Conservation (phyloP, 2,888 invertebrate species). For the Antheraea yamamai region DNA sequence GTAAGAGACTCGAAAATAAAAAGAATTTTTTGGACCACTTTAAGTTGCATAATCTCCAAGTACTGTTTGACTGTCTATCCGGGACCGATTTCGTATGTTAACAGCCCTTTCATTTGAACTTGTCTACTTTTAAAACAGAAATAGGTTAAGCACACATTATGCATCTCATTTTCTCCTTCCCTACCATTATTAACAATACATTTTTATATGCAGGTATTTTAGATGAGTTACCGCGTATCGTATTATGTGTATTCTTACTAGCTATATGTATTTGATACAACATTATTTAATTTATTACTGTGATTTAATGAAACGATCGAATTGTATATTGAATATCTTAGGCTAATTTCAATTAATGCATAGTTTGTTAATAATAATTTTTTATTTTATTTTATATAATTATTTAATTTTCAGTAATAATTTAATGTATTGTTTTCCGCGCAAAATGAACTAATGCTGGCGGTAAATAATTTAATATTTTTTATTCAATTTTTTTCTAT, state of each 20-base stretch:
- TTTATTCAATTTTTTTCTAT: neutral
- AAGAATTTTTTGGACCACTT: too few species aligned
- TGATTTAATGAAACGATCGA: conserved; percentile 7
- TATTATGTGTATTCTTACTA: neutral
- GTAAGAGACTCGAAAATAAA: too few species aligned
- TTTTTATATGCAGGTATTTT: neutral
- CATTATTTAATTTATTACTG: conserved; percentile 8
- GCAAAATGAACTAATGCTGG: neutral
- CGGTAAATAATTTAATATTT: neutral
- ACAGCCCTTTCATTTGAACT: too few species aligned
- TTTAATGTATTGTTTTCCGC: neutral
- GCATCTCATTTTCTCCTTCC: neutral
- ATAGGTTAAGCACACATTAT: neutral
- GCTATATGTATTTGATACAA: neutral
- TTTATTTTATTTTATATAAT: neutral
- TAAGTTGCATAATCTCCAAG: too few species aligned
- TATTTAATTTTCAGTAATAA: neutral
- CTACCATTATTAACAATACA: neutral
- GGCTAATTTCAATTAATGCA: neutral
- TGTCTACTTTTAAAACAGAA: too few species aligned
- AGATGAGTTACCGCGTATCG: neutral
- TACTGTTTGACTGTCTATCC: too few species aligned
- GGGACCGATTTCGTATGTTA: too few species aligned
- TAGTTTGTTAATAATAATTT: neutral
- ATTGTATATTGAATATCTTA: neutral